phyloP scores from a whole-genome alignment of 2,888 invertebrate genomes.

The Apamea epomidion region DNA sequence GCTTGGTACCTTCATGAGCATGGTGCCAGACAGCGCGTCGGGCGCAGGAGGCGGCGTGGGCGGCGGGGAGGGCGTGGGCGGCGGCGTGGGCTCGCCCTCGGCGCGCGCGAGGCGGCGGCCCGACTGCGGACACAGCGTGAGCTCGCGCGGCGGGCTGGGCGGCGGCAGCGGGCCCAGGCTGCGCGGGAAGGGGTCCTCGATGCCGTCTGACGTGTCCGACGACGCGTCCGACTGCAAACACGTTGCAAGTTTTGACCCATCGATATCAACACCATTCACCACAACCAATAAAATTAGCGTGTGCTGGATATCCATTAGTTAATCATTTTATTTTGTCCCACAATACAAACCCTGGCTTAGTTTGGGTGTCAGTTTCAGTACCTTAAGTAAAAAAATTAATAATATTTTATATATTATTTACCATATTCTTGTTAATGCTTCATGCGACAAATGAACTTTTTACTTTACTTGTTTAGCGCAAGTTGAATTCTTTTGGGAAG shows the following conservation, averaged over 20 bases:
- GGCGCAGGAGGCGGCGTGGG: slow-evolving; percentile 74
- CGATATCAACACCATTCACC: background rate
- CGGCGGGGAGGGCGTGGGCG: slow-evolving; percentile 88
- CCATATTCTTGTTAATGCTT: too few species aligned
- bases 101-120: slow-evolving; percentile 89
- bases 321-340: background rate
- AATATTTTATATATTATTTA: too few species aligned
- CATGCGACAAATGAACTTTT: too few species aligned
- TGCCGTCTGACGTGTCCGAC: slow-evolving; percentile 91
- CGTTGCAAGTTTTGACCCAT: background rate
- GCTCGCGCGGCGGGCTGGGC: slow-evolving; percentile 92
- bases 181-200: slow-evolving; percentile 91
- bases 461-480: background rate
- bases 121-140: slow-evolving; percentile 91
- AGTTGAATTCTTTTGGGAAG: background rate
- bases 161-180: slow-evolving; percentile 87
- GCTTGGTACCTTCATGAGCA: slow-evolving; percentile 84
- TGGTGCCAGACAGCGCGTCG: slow-evolving; percentile 71
- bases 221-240: slow-evolving; percentile 79
- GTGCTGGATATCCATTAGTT: background rate
- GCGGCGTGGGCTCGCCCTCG: slow-evolving; percentile 91
- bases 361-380: too few species aligned
- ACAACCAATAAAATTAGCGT: background rate
- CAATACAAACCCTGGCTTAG: background rate
- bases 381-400: too few species aligned